phyloP scores from a whole-genome alignment of 2,888 invertebrate genomes.

The Trissoscelio sp. region DNA sequence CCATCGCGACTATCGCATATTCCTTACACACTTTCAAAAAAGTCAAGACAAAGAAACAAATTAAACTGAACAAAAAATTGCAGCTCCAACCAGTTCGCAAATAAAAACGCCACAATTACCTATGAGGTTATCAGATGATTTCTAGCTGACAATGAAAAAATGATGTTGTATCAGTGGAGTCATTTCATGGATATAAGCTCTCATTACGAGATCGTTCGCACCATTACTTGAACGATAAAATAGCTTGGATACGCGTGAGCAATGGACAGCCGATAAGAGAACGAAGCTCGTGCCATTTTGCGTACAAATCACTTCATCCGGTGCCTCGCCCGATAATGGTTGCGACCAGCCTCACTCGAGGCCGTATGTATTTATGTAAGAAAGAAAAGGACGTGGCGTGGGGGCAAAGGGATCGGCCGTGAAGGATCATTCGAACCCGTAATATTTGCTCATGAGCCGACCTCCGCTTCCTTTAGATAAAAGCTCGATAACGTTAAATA shows the following conservation, averaged over 20 bases:
- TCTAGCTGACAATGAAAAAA: constrained; percentile 46
- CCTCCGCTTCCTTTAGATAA: constrained; percentile 52
- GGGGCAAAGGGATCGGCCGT: constrained; percentile 23
- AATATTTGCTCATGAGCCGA: constrained; percentile 58
- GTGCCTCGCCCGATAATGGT: constrained; percentile 61
- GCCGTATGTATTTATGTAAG: constrained; percentile 50
- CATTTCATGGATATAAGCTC: constrained; percentile 64
- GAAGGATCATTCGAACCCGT: constrained; percentile 49
- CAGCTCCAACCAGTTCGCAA: constrained; percentile 29
- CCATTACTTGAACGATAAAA: constrained; percentile 65
- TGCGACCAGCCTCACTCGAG: constrained; percentile 50
- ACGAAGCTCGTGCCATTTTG: constrained; percentile 68
- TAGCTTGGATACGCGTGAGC: constrained; percentile 55
- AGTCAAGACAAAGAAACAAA: constrained; percentile 55
- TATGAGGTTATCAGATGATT: constrained; percentile 44
- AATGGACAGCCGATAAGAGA: constrained; percentile 65
- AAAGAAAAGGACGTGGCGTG: constrained; percentile 23
- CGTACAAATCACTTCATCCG: constrained; percentile 69
- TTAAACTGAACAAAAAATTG: constrained; percentile 14
- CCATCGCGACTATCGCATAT: no score
- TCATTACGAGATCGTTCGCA: constrained; percentile 68
- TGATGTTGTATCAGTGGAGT: constrained; percentile 53
- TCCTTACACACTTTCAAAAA: no score
- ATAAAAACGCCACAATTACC: constrained; percentile 49
- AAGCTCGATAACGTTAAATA: constrained; percentile 51